These are phyloP conservation scores for Zaprionus taronus DNA, from an alignment of 1,140 invertebrate species.

Conservation along the genomic window DNA sequence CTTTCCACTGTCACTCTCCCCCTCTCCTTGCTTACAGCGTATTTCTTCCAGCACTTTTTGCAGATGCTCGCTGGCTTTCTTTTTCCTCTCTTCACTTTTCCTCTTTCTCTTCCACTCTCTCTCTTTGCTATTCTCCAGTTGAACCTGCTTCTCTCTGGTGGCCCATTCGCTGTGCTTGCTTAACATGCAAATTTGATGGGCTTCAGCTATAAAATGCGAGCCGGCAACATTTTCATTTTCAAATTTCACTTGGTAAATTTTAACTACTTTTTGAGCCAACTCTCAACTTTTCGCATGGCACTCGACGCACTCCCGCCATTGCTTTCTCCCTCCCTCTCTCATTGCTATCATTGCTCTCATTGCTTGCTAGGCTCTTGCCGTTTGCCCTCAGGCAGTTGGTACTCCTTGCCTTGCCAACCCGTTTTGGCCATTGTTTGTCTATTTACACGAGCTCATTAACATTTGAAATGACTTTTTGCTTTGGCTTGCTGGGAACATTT, in stretches of 20 bases:
- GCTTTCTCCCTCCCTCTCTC: background rate
- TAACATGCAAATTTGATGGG: conserved; percentile 79
- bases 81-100: background rate
- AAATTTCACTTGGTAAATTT: conserved; percentile 79
- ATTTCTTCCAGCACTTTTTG: background rate
- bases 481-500: conserved; percentile 46
- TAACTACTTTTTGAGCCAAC: conserved; percentile 68
- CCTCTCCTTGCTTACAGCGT: background rate
- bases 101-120: background rate
- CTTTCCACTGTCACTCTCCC: background rate
- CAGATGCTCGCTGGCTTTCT: background rate
- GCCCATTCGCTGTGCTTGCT: conserved; percentile 56
- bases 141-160: conserved; percentile 35
- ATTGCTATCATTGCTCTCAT: background rate
- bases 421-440: conserved; percentile 76
- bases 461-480: conserved; percentile 81
- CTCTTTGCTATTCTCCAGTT: conserved; percentile 18
- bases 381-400: conserved; percentile 35
- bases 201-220: conserved; percentile 64
- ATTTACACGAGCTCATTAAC: conserved; percentile 83
- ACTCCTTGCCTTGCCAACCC: conserved; percentile 27
- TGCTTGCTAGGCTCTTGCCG: conserved; percentile 6
- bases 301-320: conserved; percentile 26
- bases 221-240: conserved; percentile 64
- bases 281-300: conserved; percentile 45